phyloP scores from a whole-genome alignment of 2,797 vertebrate species.

The Myotis daubentonii region DNA sequence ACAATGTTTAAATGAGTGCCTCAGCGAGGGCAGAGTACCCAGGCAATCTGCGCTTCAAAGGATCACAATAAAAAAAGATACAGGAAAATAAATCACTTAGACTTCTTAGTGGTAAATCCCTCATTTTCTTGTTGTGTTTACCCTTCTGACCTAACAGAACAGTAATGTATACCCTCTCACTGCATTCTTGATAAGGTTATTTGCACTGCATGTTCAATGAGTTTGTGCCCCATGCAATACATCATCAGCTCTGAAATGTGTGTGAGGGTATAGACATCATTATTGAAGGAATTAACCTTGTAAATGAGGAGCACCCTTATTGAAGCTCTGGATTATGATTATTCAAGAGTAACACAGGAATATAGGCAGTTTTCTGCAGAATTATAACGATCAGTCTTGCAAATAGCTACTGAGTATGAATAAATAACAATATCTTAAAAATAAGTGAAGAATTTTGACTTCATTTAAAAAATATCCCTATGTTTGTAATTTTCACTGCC shows the following conservation, averaged over 20 bases:
- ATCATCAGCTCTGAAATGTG: slow-evolving; percentile 46
- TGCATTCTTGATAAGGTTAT: slow-evolving; percentile 66
- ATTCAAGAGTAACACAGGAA: slow-evolving; percentile 52
- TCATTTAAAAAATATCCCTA: slow-evolving; percentile 39
- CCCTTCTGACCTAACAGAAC: slow-evolving; percentile 63
- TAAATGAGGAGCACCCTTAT: slow-evolving; percentile 62
- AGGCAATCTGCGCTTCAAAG: neutral
- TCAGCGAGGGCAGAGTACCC: neutral
- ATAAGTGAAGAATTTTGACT: slow-evolving; percentile 47
- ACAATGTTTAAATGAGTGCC: slow-evolving; percentile 24
- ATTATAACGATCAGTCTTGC: slow-evolving; percentile 51
- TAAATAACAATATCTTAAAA: slow-evolving; percentile 61
- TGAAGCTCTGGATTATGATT: slow-evolving; percentile 64
- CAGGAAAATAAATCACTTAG: slow-evolving; percentile 61
- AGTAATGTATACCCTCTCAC: slow-evolving; percentile 47
- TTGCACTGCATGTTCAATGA: slow-evolving; percentile 61
- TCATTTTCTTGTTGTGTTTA: slow-evolving; percentile 72
- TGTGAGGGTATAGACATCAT: slow-evolving; percentile 32
- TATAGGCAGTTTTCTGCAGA: slow-evolving; percentile 54
- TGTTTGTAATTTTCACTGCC: slow-evolving; percentile 27
- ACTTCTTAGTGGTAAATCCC: slow-evolving; percentile 59
- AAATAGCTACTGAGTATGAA: slow-evolving; percentile 64
- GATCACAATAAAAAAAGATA: slow-evolving; percentile 54
- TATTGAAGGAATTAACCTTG: slow-evolving; percentile 73
- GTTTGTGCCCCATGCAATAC: slow-evolving; percentile 56